Evolutionary conservation across 1,140 invertebrate genomes (phyloP).

Genomic region (Panagrolaimus sp.): DNA sequence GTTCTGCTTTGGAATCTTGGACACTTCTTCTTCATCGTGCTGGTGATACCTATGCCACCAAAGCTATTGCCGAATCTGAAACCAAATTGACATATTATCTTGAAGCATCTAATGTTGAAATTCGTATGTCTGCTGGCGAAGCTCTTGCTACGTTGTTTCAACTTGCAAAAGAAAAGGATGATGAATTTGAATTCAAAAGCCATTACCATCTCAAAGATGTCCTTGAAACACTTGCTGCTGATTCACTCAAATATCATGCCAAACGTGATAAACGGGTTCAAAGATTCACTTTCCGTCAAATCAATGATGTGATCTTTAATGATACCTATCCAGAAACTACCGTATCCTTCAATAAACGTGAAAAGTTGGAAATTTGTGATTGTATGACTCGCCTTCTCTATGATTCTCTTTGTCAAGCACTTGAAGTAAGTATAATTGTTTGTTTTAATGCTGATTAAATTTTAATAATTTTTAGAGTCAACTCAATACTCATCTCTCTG

Average conservation of each 20-base stretch:
- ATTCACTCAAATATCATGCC: conserved; percentile 5
- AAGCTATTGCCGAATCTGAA: background rate
- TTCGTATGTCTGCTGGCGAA: background rate
- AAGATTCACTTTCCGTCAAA: background rate
- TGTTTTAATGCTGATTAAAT: background rate
- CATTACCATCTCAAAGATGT: background rate
- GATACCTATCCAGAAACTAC: background rate
- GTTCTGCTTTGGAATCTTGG: background rate
- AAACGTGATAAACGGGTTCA: conserved; percentile 6
- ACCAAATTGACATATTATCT: background rate
- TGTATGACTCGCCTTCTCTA: conserved; percentile 10
- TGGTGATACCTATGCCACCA: background rate
- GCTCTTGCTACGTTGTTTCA: background rate
- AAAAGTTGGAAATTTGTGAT: background rate
- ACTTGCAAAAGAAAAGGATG: background rate
- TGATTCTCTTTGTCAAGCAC: background rate
- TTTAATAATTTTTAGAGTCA: background rate
- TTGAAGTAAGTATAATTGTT: background rate
- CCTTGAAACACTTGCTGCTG: background rate
- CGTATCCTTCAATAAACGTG: background rate
- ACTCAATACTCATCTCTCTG: background rate
- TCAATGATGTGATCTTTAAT: conserved; percentile 8
- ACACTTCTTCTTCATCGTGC: background rate
- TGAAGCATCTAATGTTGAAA: background rate
- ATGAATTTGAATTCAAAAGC: background rate